Evolutionary conservation across 2,888 invertebrate species (phyloP), one percentile per base, ranked within the genome.

Genomic region (Idaea dimidiata): DNA sequence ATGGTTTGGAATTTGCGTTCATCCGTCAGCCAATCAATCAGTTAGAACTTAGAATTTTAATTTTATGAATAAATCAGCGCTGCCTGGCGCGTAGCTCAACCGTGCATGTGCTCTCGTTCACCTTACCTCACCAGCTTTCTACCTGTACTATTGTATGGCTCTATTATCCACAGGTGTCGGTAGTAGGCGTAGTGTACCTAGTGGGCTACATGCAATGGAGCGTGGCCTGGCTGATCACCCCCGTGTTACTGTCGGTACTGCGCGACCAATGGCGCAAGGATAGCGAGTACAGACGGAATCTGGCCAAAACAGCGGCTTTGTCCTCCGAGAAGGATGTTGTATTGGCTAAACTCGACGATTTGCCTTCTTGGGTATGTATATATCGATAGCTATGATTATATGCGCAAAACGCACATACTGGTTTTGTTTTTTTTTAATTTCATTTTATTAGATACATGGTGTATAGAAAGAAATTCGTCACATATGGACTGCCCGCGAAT

Each of bases 181-280:
- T 96, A 61, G 95, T 96, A 31, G 96, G 96, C 24, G 90, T 94
- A 8, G 95, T 97, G 57, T 97, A 97, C 88, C 85, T 96, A 61
- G 94, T 96, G 59, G 97, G 97, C 1, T 97, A 97, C 79, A 95
- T 97, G 95, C 95, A 97, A 82, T 96, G 97, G 94, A 97, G 97
- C 74, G 94, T 96, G 57, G 97, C 97, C 58, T 98, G 98, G 98
- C 93, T 98, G 18, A 94, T 98, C 67, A 86, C 88, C 0, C 98
- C 97, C 0, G 94, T 98, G 31, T 93, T 97, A 24, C 89, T 97
- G 61, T 95, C 96, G 5, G 96, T 97, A 62, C 93, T 97, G 72
- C 94, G 96, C 59, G 96, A 97, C 77, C 96, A 97, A 83, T 95
- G 95, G 93, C 95, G 95, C 68, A 95, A 95, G 77, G 95, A 95